phyloP scores from a whole-genome alignment of 2,888 invertebrate species.

The Euphydryas editha region DNA sequence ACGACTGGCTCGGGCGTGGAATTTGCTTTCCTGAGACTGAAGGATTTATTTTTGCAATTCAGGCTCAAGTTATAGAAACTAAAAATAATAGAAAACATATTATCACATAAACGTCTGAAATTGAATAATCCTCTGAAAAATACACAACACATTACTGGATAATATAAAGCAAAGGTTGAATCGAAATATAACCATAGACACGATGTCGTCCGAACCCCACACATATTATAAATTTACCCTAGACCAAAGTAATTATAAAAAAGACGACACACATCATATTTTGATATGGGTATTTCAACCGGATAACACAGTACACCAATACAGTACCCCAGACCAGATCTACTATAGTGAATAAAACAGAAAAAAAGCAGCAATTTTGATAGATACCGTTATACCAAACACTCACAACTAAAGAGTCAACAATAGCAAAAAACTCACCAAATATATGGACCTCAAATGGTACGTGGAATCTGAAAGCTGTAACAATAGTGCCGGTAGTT shows the following conservation, averaged over 20 bases:
- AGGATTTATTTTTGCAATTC: constrained; percentile 48
- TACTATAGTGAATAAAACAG: constrained; percentile 13
- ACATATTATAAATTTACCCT: no score
- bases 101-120: constrained; percentile 32
- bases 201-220: no score
- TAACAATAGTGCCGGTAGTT: background rate
- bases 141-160: constrained; percentile 37
- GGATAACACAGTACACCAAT: no score
- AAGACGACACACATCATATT: no score
- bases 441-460: constrained; percentile 2
- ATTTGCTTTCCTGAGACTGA: constrained; percentile 41
- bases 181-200: constrained; percentile 21
- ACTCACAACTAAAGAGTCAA: background rate
- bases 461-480: background rate
- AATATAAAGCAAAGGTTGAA: constrained; percentile 33
- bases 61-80: constrained; percentile 50
- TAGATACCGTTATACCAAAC: constrained; percentile 4
- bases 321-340: constrained; percentile 28
- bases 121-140: constrained; percentile 24
- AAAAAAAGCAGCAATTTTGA: constrained; percentile 5
- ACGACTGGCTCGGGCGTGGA: constrained; percentile 23
- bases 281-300: no score
- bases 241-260: no score
- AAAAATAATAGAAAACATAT: constrained; percentile 38
- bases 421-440: constrained; percentile 7